Evolutionary conservation across 1,140 invertebrate genomes (phyloP).

Genomic region (Vanessa atalanta): DNA sequence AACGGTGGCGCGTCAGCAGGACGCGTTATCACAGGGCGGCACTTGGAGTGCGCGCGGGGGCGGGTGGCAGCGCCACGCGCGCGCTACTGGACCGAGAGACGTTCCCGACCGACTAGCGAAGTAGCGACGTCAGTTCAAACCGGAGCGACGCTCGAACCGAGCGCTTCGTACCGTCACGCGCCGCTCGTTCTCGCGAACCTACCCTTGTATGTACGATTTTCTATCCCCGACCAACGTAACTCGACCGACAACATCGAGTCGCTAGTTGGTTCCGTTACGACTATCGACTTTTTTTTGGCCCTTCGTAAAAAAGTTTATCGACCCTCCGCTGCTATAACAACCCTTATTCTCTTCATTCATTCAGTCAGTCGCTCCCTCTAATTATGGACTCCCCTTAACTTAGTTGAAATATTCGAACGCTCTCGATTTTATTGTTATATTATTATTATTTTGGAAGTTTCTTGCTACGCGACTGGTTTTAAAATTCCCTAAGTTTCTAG

Average conservation of each 20-base stretch:
- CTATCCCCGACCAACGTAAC: constrained; percentile 26
- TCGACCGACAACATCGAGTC: constrained; percentile 25
- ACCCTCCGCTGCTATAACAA: constrained; percentile 69
- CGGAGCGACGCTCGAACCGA: constrained; percentile 65
- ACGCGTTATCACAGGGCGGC: constrained; percentile 57
- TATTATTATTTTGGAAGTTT: constrained; percentile 53
- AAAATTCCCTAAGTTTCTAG: neutral
- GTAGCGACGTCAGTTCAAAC: constrained; percentile 59
- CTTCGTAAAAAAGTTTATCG: constrained; percentile 68
- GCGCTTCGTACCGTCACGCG: constrained; percentile 59
- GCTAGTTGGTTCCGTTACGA: constrained; percentile 21
- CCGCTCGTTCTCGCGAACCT: constrained; percentile 46
- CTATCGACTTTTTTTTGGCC: constrained; percentile 35
- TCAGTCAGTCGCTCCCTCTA: constrained; percentile 69
- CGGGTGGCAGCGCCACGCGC: constrained; percentile 49
- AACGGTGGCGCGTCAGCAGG: constrained; percentile 28
- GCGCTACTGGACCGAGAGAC: constrained; percentile 33
- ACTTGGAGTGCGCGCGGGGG: constrained; percentile 50
- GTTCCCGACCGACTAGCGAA: constrained; percentile 24
- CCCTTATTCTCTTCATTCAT: constrained; percentile 71
- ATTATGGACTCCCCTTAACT: constrained; percentile 76
- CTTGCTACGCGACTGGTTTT: constrained; percentile 16
- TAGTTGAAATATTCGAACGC: constrained; percentile 61
- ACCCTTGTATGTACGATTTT: constrained; percentile 39
- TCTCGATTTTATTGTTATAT: constrained; percentile 64